Evolutionary conservation across 2,888 invertebrate genomes (phyloP), one percentile per base, ranked within the genome.

Genomic region (Leptopilina syphax): DNA sequence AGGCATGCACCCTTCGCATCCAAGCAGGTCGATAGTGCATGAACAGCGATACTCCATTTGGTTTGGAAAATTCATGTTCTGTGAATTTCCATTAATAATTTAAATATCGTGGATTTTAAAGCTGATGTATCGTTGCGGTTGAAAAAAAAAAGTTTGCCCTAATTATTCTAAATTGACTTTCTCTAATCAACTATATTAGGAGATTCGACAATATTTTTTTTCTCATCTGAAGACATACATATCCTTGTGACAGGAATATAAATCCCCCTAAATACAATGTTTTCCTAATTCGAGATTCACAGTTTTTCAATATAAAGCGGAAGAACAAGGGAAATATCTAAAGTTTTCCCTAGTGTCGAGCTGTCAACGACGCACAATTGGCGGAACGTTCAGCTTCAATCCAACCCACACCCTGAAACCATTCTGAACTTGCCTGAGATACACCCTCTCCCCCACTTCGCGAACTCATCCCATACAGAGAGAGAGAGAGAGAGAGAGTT

Each of bases 351-450:
- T 83, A 89, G 87, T 87, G 89, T 86, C 86, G 86, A 86, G 88
- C 89, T 90, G 90, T 90, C 90, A 90, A 86, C 89, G 86, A 85
- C 86, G 88, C 87, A 90, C 90, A 90, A 90, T 90, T 89, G 89
- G 89, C 86, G 87, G 87, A 84, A 85, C 82, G 68, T 83, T 83
- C 82, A 82, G 79, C 83, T 83, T 83, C 81, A 82, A 83, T 82
- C 82, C 82, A 85, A 82, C 84, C 82, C 84, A 80, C 81, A 84
- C 80, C 82, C 85, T 82, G 44, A 44, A 44, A 44, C 44, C 44
- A 44, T 82, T 81, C 67, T 79, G 78, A 78, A 82, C 83, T 79
- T 79, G 79, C 79, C 77, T 77, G 78, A 78, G 67, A 82, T 76
- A 60, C 81, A 80, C 81, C 81, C 79, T 78, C 84, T 79, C 80